phyloP scores from a whole-genome alignment of 1,140 invertebrate species.

The Hycleus cichorii region DNA sequence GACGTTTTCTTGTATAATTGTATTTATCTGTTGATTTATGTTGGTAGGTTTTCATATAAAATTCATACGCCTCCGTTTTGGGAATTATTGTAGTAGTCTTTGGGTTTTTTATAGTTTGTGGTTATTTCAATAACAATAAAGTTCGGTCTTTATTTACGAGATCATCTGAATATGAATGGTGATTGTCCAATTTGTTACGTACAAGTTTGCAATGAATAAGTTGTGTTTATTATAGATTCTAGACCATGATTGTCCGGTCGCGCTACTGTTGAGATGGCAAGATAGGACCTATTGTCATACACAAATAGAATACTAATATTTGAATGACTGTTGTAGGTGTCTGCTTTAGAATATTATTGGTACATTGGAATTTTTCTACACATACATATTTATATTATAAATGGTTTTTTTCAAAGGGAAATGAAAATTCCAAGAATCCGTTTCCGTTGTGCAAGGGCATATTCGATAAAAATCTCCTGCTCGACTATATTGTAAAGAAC shows the following conservation, averaged over 20 bases:
- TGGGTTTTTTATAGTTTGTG: no score
- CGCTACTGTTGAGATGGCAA: conserved; percentile 14
- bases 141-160: no score
- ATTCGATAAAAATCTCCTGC: not conserved
- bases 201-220: conserved; percentile 3
- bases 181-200: no score
- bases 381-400: not conserved
- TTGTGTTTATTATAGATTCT: conserved; percentile 13
- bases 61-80: no score
- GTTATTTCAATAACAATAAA: no score
- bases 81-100: no score
- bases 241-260: conserved; percentile 15
- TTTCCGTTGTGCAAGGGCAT: not conserved
- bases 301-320: conserved; percentile 4
- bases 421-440: not conserved
- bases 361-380: not conserved
- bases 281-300: conserved; percentile 14
- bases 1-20: not conserved
- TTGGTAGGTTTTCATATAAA: no score
- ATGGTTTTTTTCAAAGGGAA: not conserved
- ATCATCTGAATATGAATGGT: no score
- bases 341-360: not conserved
- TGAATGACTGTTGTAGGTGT: conserved; percentile 5
- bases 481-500: not conserved
- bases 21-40: not conserved